These are phyloP conservation scores for Tapirus indicus DNA, from an alignment of 2,797 vertebrate species.

Conservation along the genomic window DNA sequence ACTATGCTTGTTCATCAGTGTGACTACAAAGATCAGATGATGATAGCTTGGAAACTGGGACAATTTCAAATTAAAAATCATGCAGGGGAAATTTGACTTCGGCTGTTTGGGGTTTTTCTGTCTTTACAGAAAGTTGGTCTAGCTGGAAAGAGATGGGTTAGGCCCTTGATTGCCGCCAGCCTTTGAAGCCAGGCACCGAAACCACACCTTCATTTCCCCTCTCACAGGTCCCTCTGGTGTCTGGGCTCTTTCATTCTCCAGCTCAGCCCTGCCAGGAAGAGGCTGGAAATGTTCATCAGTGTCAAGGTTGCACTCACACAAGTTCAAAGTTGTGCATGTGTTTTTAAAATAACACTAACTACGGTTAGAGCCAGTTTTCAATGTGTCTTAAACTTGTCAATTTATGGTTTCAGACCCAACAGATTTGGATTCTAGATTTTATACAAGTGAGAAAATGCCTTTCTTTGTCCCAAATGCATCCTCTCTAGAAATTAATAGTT, in stretches of 20 bases:
- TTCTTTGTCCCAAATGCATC: background rate
- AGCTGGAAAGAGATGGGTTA: conserved; percentile 73
- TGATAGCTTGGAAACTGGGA: conserved; percentile 71
- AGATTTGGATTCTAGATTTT: background rate
- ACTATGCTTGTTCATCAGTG: background rate
- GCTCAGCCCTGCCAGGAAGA: conserved; percentile 83
- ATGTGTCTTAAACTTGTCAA: conserved; percentile 5
- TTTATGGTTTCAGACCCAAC: conserved; percentile 70
- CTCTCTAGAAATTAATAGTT: background rate
- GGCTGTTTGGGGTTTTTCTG: conserved; percentile 75
- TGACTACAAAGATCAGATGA: conserved; percentile 47
- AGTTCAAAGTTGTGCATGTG: background rate
- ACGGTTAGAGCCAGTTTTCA: background rate
- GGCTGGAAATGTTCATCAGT: conserved; percentile 69
- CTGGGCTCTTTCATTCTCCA: conserved; percentile 76
- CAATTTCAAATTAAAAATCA: conserved; percentile 66
- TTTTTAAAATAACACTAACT: conserved; percentile 55
- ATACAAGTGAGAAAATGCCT: background rate
- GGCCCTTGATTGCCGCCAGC: conserved; percentile 34
- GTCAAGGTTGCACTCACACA: conserved; percentile 79
- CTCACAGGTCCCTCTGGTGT: conserved; percentile 69
- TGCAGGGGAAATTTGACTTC: conserved; percentile 74
- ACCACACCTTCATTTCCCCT: conserved; percentile 62
- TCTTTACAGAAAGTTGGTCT: conserved; percentile 80
- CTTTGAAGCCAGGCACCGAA: conserved; percentile 20